Base-by-base conservation (phyloP, 2,888 invertebrate species). In the Plagodis pulveraria region DNA sequence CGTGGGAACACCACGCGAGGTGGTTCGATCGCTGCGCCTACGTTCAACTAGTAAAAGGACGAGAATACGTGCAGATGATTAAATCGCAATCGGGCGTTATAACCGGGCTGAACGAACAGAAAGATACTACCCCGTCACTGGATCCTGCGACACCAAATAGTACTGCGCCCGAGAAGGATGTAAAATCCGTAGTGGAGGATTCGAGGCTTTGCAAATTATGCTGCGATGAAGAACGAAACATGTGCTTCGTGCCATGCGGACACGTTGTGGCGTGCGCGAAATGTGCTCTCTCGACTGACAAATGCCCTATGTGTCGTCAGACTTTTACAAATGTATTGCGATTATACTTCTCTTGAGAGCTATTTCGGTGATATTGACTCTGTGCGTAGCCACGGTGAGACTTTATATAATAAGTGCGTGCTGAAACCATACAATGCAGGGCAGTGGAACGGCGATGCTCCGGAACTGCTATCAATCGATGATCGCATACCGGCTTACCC, bases 171-270 rank as follows among this genome's bases (percentile, higher is more conserved):
- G 62, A 65, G 34, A 68, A 69, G 12, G 64, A 72, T 42, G 70
- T 77, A 34, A 82, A 80, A 54, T 70, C 58, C 35, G 58, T 73
- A 6, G 74, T 84, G 66, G 93, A 93, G 51, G 94, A 94, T 74
- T 93, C 94, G 62, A 95, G 95, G 74, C 88, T 97, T 71, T 99
- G 99, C 91, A 98, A 97, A 93, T 97, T 99, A 72, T 99, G 99
- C 89, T 98, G 96, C 91, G 96, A 95, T 61, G 96, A 96, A 77
- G 98, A 98, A 88, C 95, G 97, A 73, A 96, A 96, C 71, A 96
- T 98, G 63, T 96, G 98, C 73, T 98, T 99, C 91, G 94, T 99
- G 76, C 99, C 99, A 50, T 99, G 99, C 89, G 97, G 98, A 67
- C 99, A 99, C 92, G 96, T 98, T 76, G 96, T 98, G 56, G 96